A percentile compares a stretch with the other conserved stretches of the same genome.
These are phyloP conservation scores for Nomada goodeniana DNA, from an alignment of 2,888 invertebrate genomes.

Conservation along the genomic window DNA sequence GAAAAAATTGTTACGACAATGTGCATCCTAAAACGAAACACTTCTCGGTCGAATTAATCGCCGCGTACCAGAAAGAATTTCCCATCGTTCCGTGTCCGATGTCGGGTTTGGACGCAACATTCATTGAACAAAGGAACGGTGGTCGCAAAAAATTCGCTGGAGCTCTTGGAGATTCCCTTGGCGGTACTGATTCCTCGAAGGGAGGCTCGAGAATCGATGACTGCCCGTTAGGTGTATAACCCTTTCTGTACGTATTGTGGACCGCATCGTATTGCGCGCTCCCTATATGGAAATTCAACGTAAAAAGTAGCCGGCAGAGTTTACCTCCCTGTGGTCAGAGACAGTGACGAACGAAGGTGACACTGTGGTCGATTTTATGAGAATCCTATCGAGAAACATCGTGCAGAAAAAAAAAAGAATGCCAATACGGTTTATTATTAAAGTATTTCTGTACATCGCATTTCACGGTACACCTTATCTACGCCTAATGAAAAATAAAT, in stretches of 20 bases:
- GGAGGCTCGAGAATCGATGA: constrained; percentile 67
- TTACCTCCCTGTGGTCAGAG: constrained; percentile 73
- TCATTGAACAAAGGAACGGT: constrained; percentile 43
- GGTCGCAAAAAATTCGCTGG: constrained; percentile 34
- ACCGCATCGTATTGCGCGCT: constrained; percentile 69
- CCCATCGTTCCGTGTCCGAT: constrained; percentile 13
- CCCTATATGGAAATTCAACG: constrained; percentile 76
- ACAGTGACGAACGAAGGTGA: constrained; percentile 62
- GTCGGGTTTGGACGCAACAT: constrained; percentile 11
- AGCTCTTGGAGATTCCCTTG: constrained; percentile 69
- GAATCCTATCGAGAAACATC: constrained; percentile 64
- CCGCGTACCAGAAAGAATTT: not conserved
- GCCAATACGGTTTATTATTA: not conserved
- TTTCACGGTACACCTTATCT: too few species aligned
- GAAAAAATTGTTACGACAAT: too few species aligned
- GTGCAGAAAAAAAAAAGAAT: not conserved
- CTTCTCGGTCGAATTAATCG: not conserved
- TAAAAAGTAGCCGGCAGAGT: constrained; percentile 77
- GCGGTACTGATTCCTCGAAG: constrained; percentile 70
- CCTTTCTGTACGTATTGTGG: constrained; percentile 68
- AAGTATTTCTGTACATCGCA: too few species aligned
- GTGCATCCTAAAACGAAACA: not conserved
- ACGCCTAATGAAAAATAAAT: too few species aligned
- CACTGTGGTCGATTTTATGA: constrained; percentile 54
- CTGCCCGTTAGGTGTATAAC: constrained; percentile 67